phyloP scores from a whole-genome alignment of 2,888 invertebrate species.

The Pachymerium ferrugineum region DNA sequence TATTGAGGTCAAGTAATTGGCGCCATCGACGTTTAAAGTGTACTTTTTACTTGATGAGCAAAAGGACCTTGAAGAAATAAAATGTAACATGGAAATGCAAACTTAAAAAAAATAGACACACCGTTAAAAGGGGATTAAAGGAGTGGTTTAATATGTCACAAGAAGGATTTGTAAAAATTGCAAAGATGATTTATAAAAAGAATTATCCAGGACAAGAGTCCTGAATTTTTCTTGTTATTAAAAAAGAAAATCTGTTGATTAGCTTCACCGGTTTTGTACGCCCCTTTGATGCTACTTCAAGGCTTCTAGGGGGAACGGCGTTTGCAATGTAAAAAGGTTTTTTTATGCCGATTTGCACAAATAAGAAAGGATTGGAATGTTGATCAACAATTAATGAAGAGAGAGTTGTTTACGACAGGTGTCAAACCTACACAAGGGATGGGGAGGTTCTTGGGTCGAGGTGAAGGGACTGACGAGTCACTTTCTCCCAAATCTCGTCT shows the following conservation, averaged over 20 bases:
- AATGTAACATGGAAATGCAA: not conserved
- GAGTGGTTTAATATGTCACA: not conserved
- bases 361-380: not conserved
- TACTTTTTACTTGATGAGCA: not conserved
- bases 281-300: not conserved
- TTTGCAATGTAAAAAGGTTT: not conserved
- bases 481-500: not conserved
- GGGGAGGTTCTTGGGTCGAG: not conserved
- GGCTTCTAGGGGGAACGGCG: not conserved
- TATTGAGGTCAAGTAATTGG: conserved; percentile 11
- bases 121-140: not conserved
- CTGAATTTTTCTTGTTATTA: no score
- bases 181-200: no score
- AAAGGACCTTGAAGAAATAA: conserved; percentile 5
- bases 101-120: not conserved
- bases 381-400: conserved; percentile 16
- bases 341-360: not conserved
- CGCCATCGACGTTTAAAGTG: not conserved
- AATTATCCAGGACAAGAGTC: no score
- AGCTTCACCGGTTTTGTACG: not conserved
- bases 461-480: not conserved
- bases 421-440: conserved; percentile 15
- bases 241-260: no score
- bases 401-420: conserved; percentile 5
- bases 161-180: no score